These are phyloP conservation scores for Julus scandinavius DNA, from an alignment of 2,888 invertebrate species.

Conservation along the genomic window DNA sequence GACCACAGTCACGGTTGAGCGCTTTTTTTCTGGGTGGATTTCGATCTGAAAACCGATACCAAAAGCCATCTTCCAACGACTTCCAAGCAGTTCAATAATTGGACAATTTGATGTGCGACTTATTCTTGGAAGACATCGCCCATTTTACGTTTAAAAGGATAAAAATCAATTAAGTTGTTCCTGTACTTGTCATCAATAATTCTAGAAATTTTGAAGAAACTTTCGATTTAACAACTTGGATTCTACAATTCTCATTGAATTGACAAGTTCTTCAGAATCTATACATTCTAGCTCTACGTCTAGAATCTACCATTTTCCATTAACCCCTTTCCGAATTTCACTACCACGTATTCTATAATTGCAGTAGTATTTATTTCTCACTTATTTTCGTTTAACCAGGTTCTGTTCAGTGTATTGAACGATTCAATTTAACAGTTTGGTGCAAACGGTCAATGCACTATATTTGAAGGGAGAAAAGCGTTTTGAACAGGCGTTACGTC, in stretches of 20 bases:
- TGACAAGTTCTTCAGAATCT: too few relatives aligned
- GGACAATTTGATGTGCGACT: background rate
- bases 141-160: background rate
- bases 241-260: too few relatives aligned
- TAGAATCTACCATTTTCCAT: too few relatives aligned
- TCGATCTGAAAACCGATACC: constrained; percentile 22
- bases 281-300: too few relatives aligned
- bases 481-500: background rate
- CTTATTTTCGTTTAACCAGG: too few relatives aligned
- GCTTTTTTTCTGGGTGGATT: constrained; percentile 3
- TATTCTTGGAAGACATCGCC: background rate
- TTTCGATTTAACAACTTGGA: too few relatives aligned
- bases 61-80: background rate
- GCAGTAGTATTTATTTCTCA: too few relatives aligned
- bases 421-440: background rate
- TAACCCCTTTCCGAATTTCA: too few relatives aligned
- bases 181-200: background rate
- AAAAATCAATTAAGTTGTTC: background rate
- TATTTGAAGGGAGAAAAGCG: background rate
- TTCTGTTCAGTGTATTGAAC: too few relatives aligned
- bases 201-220: background rate
- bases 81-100: background rate
- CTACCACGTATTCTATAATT: too few relatives aligned
- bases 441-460: background rate
- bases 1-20: background rate